Base-by-base conservation (phyloP, 2,797 vertebrate species). In the Centropyge bicolor region DNA sequence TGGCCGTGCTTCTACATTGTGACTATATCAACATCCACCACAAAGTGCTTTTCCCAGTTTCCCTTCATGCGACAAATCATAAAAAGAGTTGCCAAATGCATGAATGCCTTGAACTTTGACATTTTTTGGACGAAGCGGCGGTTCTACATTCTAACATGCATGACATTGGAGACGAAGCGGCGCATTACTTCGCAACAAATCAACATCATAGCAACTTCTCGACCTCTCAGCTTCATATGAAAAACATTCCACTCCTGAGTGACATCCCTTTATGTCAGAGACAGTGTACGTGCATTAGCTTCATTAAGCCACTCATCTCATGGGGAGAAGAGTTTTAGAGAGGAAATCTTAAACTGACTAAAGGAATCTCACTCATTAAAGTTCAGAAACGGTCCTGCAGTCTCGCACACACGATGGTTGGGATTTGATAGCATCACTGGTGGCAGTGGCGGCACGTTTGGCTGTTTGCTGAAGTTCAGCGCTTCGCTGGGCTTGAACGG, bases 31-130 rank as follows among this genome's bases (percentile, higher is more conserved):
- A 81, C 86, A 89, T 92, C 93, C 84, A 93, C 92, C 93, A 91
- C 92, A 92, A 94, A 95, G 93, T 95, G 94, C 93, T 94, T 93
- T 93, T 88, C 87, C 88, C 88, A 59, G 81, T 88, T 95, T 87
- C 94, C 95, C 95, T 95, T 95, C 96, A 96, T 95, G 94, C 90
- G 55, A 93, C 89, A 86, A 81, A 93, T 93, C 89, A 92, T 94
- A 83, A 91, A 80, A 94, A 92, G 67, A 94, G 95, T 96, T 97
- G 96, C 96, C 96, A 97, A 96, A 97, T 97, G 97, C 96, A 97
- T 97, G 96, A 96, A 93, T 92, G 96, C 94, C 95, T 96, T 96
- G 94, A 91, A 92, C 95, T 94, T 95, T 86, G 86, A 81, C 94
- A 85, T 94, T 92, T 40, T 49, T 91, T 78, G 77, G 91, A 95